A percentile compares a stretch with the other conserved stretches of the same genome.
Evolutionary conservation across 2,888 invertebrate species (phyloP).

Genomic region (Sycophila texana): DNA sequence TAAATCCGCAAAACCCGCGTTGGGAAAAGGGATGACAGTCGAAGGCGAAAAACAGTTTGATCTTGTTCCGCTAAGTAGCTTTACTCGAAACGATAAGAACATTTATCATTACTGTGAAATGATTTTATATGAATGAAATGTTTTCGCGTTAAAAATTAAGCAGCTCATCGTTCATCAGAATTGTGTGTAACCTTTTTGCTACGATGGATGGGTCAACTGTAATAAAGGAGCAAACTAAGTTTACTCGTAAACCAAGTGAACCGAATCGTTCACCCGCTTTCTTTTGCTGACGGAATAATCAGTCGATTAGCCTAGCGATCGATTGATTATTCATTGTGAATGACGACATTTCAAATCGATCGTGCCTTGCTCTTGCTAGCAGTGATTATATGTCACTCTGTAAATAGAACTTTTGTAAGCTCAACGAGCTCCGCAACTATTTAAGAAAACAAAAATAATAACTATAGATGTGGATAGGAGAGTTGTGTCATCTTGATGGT

Average conservation of each 20-base stretch:
- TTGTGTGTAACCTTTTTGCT: slow-evolving; percentile 49
- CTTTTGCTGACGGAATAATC: slow-evolving; percentile 37
- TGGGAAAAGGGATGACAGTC: slow-evolving; percentile 12
- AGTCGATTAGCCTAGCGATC: slow-evolving; percentile 25
- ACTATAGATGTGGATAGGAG: slow-evolving; percentile 3
- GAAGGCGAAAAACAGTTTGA: slow-evolving; percentile 15
- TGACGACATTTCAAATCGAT: slow-evolving; percentile 62
- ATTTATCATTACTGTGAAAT: slow-evolving; percentile 32
- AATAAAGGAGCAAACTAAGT: slow-evolving; percentile 43
- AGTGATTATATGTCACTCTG: slow-evolving; percentile 58
- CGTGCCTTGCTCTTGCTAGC: slow-evolving; percentile 69
- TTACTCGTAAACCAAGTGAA: slow-evolving; percentile 30
- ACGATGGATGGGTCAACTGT: slow-evolving; percentile 6
- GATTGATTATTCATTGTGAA: slow-evolving; percentile 53
- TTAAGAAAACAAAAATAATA: slow-evolving; percentile 41
- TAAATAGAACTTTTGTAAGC: slow-evolving; percentile 57
- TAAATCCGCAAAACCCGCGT: slow-evolving; percentile 21
- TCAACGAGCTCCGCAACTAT: slow-evolving; percentile 51
- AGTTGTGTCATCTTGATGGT: slow-evolving; percentile 9
- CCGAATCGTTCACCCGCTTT: slow-evolving; percentile 44
- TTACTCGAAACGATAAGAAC: slow-evolving; percentile 17
- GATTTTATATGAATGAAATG: slow-evolving; percentile 6
- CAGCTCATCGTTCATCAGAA: background rate
- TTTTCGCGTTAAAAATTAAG: background rate
- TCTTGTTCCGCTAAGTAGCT: slow-evolving; percentile 40